These are phyloP conservation scores for Empidonax alnorum DNA, from an alignment of 2,113 vertebrate genomes.

Conservation along the genomic window DNA sequence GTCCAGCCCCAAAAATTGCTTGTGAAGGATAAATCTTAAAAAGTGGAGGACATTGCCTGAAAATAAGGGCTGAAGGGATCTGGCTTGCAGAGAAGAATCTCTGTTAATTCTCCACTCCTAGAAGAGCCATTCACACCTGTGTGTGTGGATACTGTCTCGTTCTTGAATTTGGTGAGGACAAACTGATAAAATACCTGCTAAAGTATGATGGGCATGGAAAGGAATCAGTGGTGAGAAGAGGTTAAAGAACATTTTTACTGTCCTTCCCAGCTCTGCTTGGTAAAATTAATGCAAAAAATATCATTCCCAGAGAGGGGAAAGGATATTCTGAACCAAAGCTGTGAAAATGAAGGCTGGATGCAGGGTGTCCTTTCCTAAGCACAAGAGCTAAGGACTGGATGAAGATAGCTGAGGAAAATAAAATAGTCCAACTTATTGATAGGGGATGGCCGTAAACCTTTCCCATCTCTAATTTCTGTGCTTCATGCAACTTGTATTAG, in stretches of 20 bases:
- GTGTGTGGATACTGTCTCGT: neutral
- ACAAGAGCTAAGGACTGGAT: neutral
- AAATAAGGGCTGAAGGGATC: neutral
- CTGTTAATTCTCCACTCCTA: neutral
- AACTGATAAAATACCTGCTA: neutral
- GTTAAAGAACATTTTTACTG: neutral
- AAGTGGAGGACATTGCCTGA: neutral
- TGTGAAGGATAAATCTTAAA: neutral
- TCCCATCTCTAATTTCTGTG: neutral
- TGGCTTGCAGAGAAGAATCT: neutral
- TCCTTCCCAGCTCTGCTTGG: neutral
- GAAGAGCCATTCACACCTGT: neutral
- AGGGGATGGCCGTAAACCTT: neutral
- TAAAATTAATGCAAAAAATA: neutral
- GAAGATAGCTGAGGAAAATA: neutral
- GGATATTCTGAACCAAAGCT: neutral
- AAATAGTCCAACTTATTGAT: neutral
- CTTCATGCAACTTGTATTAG: neutral
- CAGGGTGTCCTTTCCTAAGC: neutral
- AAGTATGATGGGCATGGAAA: neutral
- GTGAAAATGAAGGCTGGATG: neutral
- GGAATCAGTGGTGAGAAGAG: neutral
- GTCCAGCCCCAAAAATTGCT: neutral
- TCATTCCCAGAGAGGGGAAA: neutral
- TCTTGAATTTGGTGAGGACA: neutral